A percentile compares a stretch with the other conserved stretches of the same genome.
These are phyloP conservation scores for Thunnus thynnus DNA, from an alignment of 2,113 vertebrate species.

Conservation along the genomic window DNA sequence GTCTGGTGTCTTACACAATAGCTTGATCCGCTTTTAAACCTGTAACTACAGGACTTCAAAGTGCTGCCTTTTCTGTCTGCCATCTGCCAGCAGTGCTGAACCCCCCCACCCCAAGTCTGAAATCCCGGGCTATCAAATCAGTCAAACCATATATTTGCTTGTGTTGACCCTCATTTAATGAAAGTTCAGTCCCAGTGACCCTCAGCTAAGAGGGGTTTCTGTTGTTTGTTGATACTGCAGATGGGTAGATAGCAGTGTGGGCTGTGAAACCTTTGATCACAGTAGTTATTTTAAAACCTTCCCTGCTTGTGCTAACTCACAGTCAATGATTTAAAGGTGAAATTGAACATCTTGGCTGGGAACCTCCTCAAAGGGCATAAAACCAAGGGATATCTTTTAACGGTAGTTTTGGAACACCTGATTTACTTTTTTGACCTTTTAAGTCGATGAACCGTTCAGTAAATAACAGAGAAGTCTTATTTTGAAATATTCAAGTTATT, in stretches of 20 bases:
- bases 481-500: neutral
- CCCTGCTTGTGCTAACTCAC: neutral
- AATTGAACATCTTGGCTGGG: neutral
- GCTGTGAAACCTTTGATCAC: constrained; percentile 4
- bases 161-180: neutral
- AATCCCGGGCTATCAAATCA: constrained; percentile 28
- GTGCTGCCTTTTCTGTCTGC: constrained; percentile 49
- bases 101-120: neutral
- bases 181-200: neutral
- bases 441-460: neutral
- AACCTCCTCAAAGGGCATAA: neutral
- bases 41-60: constrained; percentile 67
- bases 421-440: neutral
- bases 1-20: constrained; percentile 51
- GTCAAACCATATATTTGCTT: constrained; percentile 16
- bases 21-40: constrained; percentile 72
- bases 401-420: neutral
- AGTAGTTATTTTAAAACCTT: neutral
- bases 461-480: neutral
- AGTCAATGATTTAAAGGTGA: neutral
- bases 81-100: constrained; percentile 71
- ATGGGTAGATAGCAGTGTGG: neutral
- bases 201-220: neutral
- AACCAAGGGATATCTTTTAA: neutral
- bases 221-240: neutral